phyloP scores from a whole-genome alignment of 2,797 vertebrate genomes.

The Coluber constrictor region DNA sequence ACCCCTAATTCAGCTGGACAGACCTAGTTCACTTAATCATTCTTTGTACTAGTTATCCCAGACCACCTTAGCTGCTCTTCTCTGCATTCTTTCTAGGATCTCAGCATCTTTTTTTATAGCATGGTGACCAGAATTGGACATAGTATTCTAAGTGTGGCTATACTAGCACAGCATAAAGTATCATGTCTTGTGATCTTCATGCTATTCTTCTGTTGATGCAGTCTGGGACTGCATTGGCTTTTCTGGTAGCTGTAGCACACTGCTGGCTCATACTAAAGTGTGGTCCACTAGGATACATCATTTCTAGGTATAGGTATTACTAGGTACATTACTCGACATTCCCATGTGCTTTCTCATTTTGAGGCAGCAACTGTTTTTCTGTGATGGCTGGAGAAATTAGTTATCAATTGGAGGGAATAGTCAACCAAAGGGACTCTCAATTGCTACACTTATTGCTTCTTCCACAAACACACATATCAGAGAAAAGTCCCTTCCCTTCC shows the following conservation, averaged over 20 bases:
- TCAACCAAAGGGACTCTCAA: neutral
- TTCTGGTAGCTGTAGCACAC: neutral
- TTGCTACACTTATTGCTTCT: neutral
- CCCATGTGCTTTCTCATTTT: neutral
- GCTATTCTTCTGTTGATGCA: neutral
- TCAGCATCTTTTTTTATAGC: neutral
- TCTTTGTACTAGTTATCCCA: neutral
- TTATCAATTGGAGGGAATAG: neutral
- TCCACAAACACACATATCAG: neutral
- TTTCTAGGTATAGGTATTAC: neutral
- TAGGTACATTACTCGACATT: neutral
- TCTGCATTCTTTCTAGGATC: neutral
- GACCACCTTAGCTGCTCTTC: neutral
- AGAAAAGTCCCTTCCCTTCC: neutral
- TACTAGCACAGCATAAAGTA: neutral
- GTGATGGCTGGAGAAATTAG: neutral
- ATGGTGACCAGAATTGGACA: neutral
- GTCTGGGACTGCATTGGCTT: neutral
- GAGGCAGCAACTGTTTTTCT: neutral
- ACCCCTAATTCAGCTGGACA: neutral
- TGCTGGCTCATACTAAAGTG: neutral
- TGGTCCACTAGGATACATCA: neutral
- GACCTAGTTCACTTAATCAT: neutral
- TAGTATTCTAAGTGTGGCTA: neutral
- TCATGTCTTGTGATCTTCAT: neutral